These are phyloP conservation scores for Orchesella flavescens DNA, from an alignment of 2,888 invertebrate genomes.

Conservation along the genomic window DNA sequence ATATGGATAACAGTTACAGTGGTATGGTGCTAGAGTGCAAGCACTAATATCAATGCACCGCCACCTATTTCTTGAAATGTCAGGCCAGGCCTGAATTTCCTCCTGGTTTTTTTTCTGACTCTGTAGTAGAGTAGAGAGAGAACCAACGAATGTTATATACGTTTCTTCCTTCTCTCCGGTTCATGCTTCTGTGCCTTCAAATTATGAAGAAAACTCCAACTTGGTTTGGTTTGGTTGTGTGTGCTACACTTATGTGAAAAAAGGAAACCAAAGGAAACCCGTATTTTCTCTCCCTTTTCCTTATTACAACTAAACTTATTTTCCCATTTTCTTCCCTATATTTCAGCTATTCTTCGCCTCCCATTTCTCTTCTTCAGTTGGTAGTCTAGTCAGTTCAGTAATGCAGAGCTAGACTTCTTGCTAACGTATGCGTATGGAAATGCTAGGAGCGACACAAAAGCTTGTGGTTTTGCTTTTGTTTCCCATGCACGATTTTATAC, in stretches of 20 bases:
- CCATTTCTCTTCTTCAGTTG: neutral
- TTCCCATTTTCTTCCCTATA: conserved; percentile 5
- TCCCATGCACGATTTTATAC: conserved; percentile 38
- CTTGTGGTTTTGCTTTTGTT: conserved; percentile 34
- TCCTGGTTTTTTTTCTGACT: conserved; percentile 31
- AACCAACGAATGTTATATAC: conserved; percentile 27
- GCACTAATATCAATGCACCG: neutral
- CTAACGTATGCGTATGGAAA: neutral
- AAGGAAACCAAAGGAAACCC: conserved; percentile 32
- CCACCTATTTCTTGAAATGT: conserved; percentile 51
- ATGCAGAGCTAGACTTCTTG: too few species aligned
- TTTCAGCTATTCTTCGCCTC: neutral
- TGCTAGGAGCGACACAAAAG: neutral
- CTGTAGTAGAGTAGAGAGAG: conserved; percentile 9
- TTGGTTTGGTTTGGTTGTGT: neutral
- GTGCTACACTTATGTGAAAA: neutral
- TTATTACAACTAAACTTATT: neutral
- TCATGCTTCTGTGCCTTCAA: conserved; percentile 51
- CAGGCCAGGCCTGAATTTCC: conserved; percentile 33
- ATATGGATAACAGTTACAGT: neutral
- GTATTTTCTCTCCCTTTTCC: conserved; percentile 21
- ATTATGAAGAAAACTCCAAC: conserved; percentile 27
- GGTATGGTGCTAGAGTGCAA: neutral
- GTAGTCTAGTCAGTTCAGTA: too few species aligned
- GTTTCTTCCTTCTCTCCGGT: conserved; percentile 26